These are phyloP conservation scores for Halocynthia aurantium DNA, from an alignment of 23 tunicate genomes.

Conservation along the genomic window DNA sequence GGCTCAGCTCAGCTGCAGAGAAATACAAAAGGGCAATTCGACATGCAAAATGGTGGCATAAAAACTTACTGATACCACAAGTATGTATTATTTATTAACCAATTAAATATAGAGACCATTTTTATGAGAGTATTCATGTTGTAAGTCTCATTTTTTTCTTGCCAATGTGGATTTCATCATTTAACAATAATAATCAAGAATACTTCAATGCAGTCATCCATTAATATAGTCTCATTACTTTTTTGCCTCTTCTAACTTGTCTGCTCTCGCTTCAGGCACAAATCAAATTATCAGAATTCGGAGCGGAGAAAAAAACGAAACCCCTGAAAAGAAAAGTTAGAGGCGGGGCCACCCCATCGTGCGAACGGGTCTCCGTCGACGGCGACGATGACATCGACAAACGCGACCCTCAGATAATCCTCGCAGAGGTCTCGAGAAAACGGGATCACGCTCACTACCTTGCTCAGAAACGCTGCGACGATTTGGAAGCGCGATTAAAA, in stretches of 20 bases:
- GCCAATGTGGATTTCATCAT: too few species aligned
- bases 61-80: slow-evolving; percentile 35
- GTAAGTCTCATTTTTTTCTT: neutral
- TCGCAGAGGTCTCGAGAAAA: slow-evolving; percentile 1
- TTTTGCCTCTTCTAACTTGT: too few species aligned
- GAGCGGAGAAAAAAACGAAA: neutral
- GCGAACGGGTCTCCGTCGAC: slow-evolving; percentile 30
- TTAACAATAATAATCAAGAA: too few species aligned
- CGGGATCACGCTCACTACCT: slow-evolving; percentile 22
- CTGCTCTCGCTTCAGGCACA: slow-evolving; percentile 4
- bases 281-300: slow-evolving; percentile 13
- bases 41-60: slow-evolving; percentile 86
- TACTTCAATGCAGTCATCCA: too few species aligned
- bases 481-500: slow-evolving; percentile 5
- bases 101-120: too few species aligned
- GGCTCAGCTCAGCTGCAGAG: slow-evolving; percentile 16
- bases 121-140: neutral
- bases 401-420: neutral
- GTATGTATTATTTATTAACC: too few species aligned
- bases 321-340: slow-evolving; percentile 53
- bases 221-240: too few species aligned
- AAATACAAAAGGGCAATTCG: slow-evolving; percentile 32
- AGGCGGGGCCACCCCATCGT: slow-evolving; percentile 65
- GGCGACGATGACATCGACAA: slow-evolving; percentile 2
- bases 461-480: slow-evolving; percentile 17